Evolutionary conservation across 2,797 vertebrate species (phyloP).

Genomic region (Microctenopoma lineatum): DNA sequence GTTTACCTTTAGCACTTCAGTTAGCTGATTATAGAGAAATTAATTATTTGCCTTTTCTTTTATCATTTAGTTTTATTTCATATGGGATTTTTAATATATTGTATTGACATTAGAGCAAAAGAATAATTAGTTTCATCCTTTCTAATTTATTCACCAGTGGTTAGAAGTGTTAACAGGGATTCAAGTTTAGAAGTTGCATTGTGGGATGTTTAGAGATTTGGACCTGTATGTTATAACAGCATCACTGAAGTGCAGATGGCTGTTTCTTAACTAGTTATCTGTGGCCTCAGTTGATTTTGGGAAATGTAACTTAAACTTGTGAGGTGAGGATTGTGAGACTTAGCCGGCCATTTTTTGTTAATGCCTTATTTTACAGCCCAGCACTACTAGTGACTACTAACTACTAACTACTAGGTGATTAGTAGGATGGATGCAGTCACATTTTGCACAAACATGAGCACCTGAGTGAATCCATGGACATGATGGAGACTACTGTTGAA

Average conservation of each 20-base stretch:
- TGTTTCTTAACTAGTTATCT: not conserved
- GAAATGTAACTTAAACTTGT: slow-evolving; percentile 54
- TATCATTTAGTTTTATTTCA: slow-evolving; percentile 37
- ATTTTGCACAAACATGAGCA: slow-evolving; percentile 26
- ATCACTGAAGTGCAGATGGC: slow-evolving; percentile 27
- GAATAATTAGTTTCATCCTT: slow-evolving; percentile 20
- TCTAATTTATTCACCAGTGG: slow-evolving; percentile 47
- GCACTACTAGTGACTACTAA: not conserved
- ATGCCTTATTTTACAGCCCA: slow-evolving; percentile 66
- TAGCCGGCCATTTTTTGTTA: slow-evolving; percentile 29
- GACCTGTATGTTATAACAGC: slow-evolving; percentile 24
- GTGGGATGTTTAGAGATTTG: slow-evolving; percentile 5
- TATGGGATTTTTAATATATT: slow-evolving; percentile 51
- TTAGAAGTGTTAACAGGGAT: slow-evolving; percentile 23
- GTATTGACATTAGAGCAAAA: slow-evolving; percentile 30
- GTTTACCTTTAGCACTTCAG: slow-evolving; percentile 16
- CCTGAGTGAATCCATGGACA: not conserved
- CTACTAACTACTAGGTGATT: not conserved
- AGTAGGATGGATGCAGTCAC: not conserved
- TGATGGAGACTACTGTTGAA: slow-evolving; percentile 7
- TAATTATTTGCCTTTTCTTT: slow-evolving; percentile 32
- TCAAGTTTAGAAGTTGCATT: slow-evolving; percentile 58
- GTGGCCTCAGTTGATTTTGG: slow-evolving; percentile 31
- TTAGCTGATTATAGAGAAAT: slow-evolving; percentile 25
- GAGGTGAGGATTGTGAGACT: slow-evolving; percentile 62